Evolutionary conservation across 2,888 invertebrate species (phyloP).

Genomic region (Drosophila mayaguana): DNA sequence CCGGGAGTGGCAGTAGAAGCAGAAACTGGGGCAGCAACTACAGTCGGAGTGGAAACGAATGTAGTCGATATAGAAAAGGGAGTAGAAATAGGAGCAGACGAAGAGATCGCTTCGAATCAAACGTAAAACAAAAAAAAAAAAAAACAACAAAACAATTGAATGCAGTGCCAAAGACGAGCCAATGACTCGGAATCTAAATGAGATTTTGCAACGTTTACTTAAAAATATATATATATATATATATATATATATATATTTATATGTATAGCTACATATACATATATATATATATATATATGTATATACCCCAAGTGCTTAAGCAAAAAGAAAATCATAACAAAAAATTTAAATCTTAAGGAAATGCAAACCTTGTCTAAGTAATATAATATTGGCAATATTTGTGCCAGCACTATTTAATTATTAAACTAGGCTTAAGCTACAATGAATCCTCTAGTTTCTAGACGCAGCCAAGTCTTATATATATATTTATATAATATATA

Average conservation of each 20-base stretch:
- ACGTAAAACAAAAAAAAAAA: constrained; percentile 24
- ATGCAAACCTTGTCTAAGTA: constrained; percentile 19
- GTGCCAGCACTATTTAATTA: constrained; percentile 57
- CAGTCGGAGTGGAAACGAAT: background rate
- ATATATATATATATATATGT: constrained; percentile 71
- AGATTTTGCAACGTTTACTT: constrained; percentile 76
- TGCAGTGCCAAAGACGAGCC: constrained; percentile 77
- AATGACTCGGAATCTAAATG: constrained; percentile 72
- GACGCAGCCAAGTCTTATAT: constrained; percentile 19
- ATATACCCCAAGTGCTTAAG: constrained; percentile 25
- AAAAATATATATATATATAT: constrained; percentile 56
- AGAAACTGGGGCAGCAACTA: background rate
- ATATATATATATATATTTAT: too few relatives aligned
- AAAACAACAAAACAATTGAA: constrained; percentile 1
- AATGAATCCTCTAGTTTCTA: constrained; percentile 33
- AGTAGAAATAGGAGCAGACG: constrained; percentile 7
- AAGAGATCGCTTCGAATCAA: constrained; percentile 1
- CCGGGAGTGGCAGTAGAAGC: background rate
- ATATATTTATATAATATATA: constrained; percentile 6
- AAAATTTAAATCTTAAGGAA: background rate
- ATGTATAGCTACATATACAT: constrained; percentile 24
- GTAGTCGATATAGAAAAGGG: background rate
- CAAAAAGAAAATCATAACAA: constrained; percentile 15
- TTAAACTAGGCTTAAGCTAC: constrained; percentile 44
- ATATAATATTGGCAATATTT: constrained; percentile 54